phyloP scores from a whole-genome alignment of 2,113 vertebrate genomes.

The Meleagris gallopavo region DNA sequence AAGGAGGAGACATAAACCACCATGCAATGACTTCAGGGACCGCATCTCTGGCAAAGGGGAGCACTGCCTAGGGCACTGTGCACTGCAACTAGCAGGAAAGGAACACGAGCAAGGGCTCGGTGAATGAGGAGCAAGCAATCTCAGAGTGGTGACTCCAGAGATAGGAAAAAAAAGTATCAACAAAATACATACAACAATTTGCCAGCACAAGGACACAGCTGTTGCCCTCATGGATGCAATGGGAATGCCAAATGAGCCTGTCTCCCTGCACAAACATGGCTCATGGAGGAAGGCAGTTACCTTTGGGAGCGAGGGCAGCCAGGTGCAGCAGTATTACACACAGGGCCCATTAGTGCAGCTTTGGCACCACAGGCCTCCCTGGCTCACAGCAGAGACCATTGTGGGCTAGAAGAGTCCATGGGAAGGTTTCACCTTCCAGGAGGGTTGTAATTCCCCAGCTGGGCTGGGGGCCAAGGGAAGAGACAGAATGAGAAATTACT shows the following conservation, averaged over 20 bases:
- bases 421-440: not conserved
- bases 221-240: not conserved
- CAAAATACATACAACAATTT: not conserved
- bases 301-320: not conserved
- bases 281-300: not conserved
- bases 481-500: not conserved
- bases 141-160: not conserved
- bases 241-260: not conserved
- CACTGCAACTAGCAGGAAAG: not conserved
- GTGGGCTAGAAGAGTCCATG: not conserved
- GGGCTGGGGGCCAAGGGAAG: not conserved
- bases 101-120: rapidly evolving
- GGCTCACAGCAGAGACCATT: not conserved
- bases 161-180: not conserved
- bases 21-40: not conserved
- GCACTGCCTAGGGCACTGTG: not conserved
- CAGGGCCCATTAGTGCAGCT: not conserved
- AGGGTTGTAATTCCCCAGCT: not conserved
- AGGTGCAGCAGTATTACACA: not conserved
- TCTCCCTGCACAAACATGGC: not conserved
- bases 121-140: not conserved
- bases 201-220: not conserved
- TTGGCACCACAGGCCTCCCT: not conserved
- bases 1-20: not conserved
- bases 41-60: not conserved